phyloP scores from a whole-genome alignment of 2,113 vertebrate species.

The Rafetus swinhoei region DNA sequence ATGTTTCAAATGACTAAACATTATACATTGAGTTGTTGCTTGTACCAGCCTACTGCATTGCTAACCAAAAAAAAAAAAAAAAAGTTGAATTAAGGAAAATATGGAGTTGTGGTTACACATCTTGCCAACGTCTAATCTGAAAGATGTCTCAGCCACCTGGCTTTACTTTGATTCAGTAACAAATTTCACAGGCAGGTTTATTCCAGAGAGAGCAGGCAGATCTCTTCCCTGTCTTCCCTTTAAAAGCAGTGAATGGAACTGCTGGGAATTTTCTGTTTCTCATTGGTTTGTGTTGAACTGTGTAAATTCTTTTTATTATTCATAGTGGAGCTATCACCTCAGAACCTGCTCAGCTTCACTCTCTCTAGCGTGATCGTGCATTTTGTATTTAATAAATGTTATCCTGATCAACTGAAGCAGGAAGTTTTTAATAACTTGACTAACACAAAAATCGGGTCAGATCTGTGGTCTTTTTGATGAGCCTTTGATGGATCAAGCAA shows the following conservation, averaged over 20 bases:
- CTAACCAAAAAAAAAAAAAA: background rate
- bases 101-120: accelerated
- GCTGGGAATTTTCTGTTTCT: background rate
- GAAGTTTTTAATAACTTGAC: background rate
- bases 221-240: slow-evolving; percentile 32
- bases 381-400: background rate
- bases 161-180: background rate
- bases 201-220: slow-evolving; percentile 32
- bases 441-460: accelerated
- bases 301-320: background rate
- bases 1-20: accelerated
- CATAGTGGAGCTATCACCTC: accelerated
- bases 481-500: accelerated
- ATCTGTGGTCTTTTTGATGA: background rate
- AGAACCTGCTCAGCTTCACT: background rate
- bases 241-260: accelerated
- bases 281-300: accelerated
- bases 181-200: background rate
- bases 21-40: background rate
- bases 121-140: background rate
- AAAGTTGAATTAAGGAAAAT: background rate
- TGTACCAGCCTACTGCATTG: accelerated
- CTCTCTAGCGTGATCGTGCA: accelerated
- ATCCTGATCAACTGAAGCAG: background rate
- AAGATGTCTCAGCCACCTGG: background rate